These are phyloP conservation scores for Monopis laevigella DNA, from an alignment of 2,888 invertebrate species.

Conservation along the genomic window DNA sequence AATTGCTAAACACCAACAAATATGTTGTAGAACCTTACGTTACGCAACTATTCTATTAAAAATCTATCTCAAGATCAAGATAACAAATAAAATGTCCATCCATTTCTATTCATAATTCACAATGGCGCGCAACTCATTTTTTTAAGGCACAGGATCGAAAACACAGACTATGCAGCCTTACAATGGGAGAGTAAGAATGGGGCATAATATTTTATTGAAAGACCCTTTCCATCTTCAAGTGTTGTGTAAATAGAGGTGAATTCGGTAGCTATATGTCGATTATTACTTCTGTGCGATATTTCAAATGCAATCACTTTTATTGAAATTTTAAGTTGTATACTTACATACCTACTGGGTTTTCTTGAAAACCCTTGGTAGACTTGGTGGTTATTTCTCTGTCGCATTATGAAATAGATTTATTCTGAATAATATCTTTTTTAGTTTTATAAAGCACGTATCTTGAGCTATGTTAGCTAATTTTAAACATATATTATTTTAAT, in stretches of 20 bases:
- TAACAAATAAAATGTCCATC: constrained; percentile 50
- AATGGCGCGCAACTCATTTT: constrained; percentile 22
- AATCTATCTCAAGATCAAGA: constrained; percentile 34
- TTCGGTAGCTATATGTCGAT: constrained; percentile 50
- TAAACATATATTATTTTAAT: too few species aligned
- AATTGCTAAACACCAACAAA: too few species aligned
- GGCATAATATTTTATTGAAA: constrained; percentile 64
- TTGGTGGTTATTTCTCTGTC: too few species aligned
- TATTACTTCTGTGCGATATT: constrained; percentile 37
- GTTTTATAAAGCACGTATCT: too few species aligned
- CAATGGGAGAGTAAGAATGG: constrained; percentile 56
- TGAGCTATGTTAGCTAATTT: too few species aligned
- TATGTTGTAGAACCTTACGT: too few species aligned
- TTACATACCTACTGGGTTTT: too few species aligned
- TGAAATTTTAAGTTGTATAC: too few species aligned
- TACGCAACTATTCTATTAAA: constrained; percentile 46
- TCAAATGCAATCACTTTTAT: too few species aligned
- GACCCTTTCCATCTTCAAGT: constrained; percentile 57
- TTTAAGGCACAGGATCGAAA: constrained; percentile 34
- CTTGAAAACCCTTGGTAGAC: too few species aligned
- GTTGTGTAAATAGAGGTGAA: constrained; percentile 61
- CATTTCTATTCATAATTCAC: constrained; percentile 17
- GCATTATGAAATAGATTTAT: too few species aligned
- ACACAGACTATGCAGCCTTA: constrained; percentile 39
- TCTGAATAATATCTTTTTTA: too few species aligned